Base-by-base conservation (phyloP, 2,888 invertebrate genomes). In the Microchrysa polita region DNA sequence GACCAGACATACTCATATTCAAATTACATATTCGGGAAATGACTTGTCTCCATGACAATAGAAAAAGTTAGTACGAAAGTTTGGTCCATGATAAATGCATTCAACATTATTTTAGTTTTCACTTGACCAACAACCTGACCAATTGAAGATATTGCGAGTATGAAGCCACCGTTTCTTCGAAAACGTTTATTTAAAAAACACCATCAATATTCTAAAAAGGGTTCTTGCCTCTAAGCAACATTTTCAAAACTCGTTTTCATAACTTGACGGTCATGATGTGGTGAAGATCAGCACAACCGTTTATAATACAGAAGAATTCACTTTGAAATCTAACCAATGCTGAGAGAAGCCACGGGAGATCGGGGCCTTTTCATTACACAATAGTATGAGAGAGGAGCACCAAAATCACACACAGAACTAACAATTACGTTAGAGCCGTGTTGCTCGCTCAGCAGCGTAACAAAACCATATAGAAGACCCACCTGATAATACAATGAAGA, bases 351-450 rank as follows among this genome's bases (percentile, higher is more conserved):
- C 34, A 22, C 48, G 48, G 48, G 34, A 44, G 65, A 34, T 20
- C 14, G n/a, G n/a, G n/a, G 22, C 65, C n/a, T 18, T 65, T 65
- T 48, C 44, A 65, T 65, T 65, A 65, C 65, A 65, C 65, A 48
- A 65, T 65, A 44, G 12, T 22, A n/a, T n/a, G n/a, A n/a, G 16
- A 12, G 48, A 65, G 23, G 22, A 65, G 48, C 48, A 61, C 16
- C n/a, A 61, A 40, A 61, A 61, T 5, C 61, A 61, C 61, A 61
- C 61, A 61, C 14, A 40, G 61, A 61, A 61, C 5, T 16, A 65
- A 48, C 5, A 65, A 65, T 48, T 23, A 65, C 65, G 16, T 22
- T 65, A 48, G 12, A 34, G 16, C 44, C 12, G 40, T 34, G 27
- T n/a, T n/a, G n/a, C n/a, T n/a, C n/a, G n/a, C n/a, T n/a, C n/a